Evolutionary conservation across 2,797 vertebrate species (phyloP).

Genomic region (Rhincodon typus): DNA sequence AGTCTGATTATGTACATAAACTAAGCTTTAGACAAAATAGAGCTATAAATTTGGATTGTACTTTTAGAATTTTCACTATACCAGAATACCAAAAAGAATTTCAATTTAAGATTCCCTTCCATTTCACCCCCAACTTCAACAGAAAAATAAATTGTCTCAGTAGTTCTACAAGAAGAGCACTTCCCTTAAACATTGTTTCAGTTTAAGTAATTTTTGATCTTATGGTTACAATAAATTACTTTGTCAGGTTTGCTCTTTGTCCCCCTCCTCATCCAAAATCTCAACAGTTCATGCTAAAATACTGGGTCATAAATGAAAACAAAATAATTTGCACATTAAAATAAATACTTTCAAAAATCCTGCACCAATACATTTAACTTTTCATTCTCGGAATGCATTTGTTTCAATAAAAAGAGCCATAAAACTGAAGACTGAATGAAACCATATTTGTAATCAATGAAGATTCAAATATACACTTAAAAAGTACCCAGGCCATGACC

Average conservation of each 20-base stretch:
- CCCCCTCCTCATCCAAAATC: background rate
- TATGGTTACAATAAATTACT: background rate
- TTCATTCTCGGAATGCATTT: conserved; percentile 33
- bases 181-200: background rate
- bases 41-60: conserved; percentile 11
- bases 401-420: background rate
- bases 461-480: background rate
- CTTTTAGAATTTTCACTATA: background rate
- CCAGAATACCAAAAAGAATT: background rate
- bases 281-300: background rate
- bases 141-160: background rate
- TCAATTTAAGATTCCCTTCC: background rate
- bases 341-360: conserved; percentile 19
- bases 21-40: background rate
- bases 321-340: conserved; percentile 8
- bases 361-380: background rate
- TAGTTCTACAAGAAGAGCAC: background rate
- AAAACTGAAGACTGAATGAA: background rate
- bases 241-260: background rate
- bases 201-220: background rate
- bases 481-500: background rate
- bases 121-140: background rate
- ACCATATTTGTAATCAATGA: background rate
- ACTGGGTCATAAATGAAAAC: background rate
- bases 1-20: background rate